Evolutionary conservation across 2,113 vertebrate species (phyloP).

Genomic region (Vulpes ferrilata): DNA sequence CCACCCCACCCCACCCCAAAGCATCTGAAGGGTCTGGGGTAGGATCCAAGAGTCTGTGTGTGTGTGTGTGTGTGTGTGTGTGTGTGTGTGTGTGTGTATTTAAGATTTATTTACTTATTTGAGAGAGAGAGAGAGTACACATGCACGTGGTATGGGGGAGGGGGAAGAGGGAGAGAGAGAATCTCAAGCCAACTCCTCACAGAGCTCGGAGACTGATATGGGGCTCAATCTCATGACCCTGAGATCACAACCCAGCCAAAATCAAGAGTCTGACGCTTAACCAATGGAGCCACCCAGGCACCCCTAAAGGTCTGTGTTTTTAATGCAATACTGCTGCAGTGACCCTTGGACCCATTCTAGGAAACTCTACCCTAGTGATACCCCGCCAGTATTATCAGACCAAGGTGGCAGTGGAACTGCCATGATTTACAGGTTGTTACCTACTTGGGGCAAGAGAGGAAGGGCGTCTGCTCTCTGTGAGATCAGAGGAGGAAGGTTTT

Average conservation of each 20-base stretch:
- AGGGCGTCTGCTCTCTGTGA: neutral
- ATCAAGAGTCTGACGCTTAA: neutral
- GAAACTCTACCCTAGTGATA: neutral
- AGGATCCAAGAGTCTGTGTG: neutral
- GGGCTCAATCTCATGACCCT: neutral
- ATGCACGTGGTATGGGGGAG: neutral
- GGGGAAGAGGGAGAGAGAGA: neutral
- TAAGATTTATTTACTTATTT: neutral
- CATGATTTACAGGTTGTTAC: neutral
- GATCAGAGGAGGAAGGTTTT: neutral
- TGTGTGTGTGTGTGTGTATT: neutral
- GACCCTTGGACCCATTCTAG: neutral
- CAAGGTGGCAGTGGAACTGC: neutral
- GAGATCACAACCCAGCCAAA: neutral
- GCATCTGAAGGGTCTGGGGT: neutral
- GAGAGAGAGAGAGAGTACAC: neutral
- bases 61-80: neutral
- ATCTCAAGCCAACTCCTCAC: neutral
- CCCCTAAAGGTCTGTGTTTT: neutral
- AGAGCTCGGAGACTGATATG: rapidly evolving
- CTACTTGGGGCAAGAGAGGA: neutral
- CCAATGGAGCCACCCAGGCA: neutral
- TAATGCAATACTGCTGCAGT: neutral
- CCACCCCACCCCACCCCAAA: neutral
- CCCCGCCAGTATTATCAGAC: neutral